Base-by-base conservation (phyloP, 2,113 vertebrate genomes). In the Rhineura floridana region DNA sequence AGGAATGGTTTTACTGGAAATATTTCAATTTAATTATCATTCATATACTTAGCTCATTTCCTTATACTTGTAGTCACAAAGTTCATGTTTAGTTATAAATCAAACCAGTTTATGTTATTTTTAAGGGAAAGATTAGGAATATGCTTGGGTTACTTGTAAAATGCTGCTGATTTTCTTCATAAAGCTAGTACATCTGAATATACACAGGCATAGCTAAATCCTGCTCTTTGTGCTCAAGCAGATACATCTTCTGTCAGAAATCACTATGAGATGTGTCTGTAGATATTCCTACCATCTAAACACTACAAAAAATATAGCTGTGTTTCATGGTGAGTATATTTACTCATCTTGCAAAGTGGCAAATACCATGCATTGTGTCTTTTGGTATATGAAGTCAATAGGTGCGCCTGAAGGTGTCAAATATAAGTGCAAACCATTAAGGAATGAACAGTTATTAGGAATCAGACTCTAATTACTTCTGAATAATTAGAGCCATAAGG, bases 381-480 rank as follows among this genome's bases (percentile, higher is more conserved):
- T 86, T 93, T 90, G 89, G 69, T 90, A 93, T 93, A 83, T 81
- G 63, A 82, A 84, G 85, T 83, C 90, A 88, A 85, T 90, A 91
- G 92, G 92, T 94, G 93, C 81, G 50, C 46, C 21, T 33, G 17
- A 83, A 83, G 6, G 15, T 13, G 59, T 62, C 15, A 62, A 21
- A 62, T 62, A 62, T 62, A 62, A 62, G 23, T 62, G 59, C 23
- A 21, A 62, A 62, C 15, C 15, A 62, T 62, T 62, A 62, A 62
- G 15, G 59, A 62, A 62, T 62, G 59, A n/a, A n/a, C 52, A 15
- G 65, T 11, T 69, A 23, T 69, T 69, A 69, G 30, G 65, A 69
- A 69, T 69, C 33, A n/a, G 28, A 69, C 33, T 69, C 11, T 33
- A 69, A 69, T 69, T 15, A 10, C 65, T 67, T 62, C 23, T 62